Evolutionary conservation across 2,797 vertebrate species (phyloP), one percentile per base, ranked within the genome.

Genomic region (Crossoptilon crossoptilon): DNA sequence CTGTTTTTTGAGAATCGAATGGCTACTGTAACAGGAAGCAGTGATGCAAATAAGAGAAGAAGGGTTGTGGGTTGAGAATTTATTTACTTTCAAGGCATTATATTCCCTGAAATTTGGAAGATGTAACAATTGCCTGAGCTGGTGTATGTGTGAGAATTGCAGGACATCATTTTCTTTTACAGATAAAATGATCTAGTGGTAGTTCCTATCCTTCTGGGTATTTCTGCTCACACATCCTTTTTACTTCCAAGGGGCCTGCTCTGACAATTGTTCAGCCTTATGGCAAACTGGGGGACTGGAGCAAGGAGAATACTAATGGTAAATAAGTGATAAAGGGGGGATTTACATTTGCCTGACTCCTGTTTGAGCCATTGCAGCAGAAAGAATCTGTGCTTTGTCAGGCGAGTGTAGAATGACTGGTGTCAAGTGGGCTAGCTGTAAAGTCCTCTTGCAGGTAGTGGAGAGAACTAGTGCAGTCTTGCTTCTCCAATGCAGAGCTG

Each of bases 1-100:
- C 71, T 76, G 27, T 0, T 31, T 37, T 76, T 68, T 67, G 67
- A 58, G 68, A 49, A 17, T 79, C 0, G 0, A 35, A 53, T 21
- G 27, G 11, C 41, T 17, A 49, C 37, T 74, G 35, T 79, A 58
- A 53, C 82, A 74, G 44, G 19, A 88, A 33, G 24, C 15, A 21
- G 63, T 74, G 63, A 64, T 27, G 33, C 31, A 68, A 44, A 87
- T 44, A 35, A 55, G 73, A 63, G 15, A 70, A 56, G 23, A 70
- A 90, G 29, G 59, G 19, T 43, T 43, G 23, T 43, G 3, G 59
- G 48, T 29, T 58, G 33, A 78, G 24, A 33, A 4, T 29, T 29
- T 46, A 60, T 31, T 21, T 63, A n/a, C 4, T 68, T 43, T 56
- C 23, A 63, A 44, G 35, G 7, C 72, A 4, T 63, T 12, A 2